Conservation (phyloP, 2,888 invertebrate species). For the Theretra japonica region DNA sequence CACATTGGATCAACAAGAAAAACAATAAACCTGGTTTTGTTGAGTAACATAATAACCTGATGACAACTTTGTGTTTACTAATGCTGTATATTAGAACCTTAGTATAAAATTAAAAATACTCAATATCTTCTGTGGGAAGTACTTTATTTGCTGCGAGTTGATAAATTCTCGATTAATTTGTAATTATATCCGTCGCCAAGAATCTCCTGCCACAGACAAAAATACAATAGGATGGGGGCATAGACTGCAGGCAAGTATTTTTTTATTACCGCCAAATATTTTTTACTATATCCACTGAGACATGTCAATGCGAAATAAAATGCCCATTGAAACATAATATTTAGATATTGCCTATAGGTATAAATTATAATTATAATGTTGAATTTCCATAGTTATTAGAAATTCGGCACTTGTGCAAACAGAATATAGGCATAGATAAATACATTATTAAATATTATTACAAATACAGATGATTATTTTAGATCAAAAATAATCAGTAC, state of each 20-base stretch:
- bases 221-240: constrained; percentile 27
- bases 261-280: neutral
- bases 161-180: constrained; percentile 15
- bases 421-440: no score
- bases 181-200: constrained; percentile 20
- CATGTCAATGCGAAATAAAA: no score
- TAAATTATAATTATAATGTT: no score
- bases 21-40: constrained; percentile 85
- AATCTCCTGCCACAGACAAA: constrained; percentile 22
- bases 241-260: constrained; percentile 22
- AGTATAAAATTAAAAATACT: constrained; percentile 22
- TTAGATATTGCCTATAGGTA: no score
- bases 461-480: no score
- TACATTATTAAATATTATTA: no score
- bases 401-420: no score
- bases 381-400: no score
- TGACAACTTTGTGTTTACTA: constrained; percentile 54
- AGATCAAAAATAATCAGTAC: no score
- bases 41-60: constrained; percentile 85
- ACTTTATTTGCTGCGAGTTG: constrained; percentile 20
- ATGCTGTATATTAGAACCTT: constrained; percentile 18
- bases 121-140: constrained; percentile 25
- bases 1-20: constrained; percentile 80
- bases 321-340: no score
- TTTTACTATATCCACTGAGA: no score